A percentile compares a stretch with the other conserved stretches of the same genome.
Conservation (phyloP, 2,113 vertebrate genomes). For the Cettia cetti region DNA sequence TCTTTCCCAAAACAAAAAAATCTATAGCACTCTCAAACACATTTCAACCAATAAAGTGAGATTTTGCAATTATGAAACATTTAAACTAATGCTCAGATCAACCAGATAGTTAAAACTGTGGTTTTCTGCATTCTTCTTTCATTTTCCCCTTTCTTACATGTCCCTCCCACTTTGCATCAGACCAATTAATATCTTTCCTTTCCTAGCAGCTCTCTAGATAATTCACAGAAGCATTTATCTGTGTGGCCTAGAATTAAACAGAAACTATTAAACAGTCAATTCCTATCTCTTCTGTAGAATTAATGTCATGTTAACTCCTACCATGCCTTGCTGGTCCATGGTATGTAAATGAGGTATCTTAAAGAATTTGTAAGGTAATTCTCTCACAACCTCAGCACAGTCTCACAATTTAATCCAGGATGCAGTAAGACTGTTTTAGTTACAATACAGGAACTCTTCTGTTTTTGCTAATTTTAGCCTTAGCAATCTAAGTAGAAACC, state of each 20-base stretch:
- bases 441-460: background rate
- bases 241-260: slow-evolving; percentile 63
- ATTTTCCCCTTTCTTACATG: slow-evolving; percentile 30
- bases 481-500: background rate
- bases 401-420: background rate
- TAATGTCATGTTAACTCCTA: slow-evolving; percentile 48
- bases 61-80: background rate
- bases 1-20: background rate
- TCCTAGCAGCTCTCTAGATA: slow-evolving; percentile 63
- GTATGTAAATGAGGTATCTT: background rate
- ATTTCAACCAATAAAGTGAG: slow-evolving; percentile 25
- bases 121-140: slow-evolving; percentile 28
- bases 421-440: background rate
- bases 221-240: slow-evolving; percentile 64
- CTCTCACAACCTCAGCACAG: background rate
- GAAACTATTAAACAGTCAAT: slow-evolving; percentile 66
- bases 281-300: slow-evolving; percentile 49
- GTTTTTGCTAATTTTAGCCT: background rate
- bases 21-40: slow-evolving; percentile 23
- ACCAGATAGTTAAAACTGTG: background rate
- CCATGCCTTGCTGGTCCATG: background rate
- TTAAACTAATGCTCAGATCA: slow-evolving; percentile 19
- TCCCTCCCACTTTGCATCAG: slow-evolving; percentile 49
- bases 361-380: background rate
- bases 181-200: slow-evolving; percentile 66